Evolutionary conservation across 2,113 vertebrate species (phyloP).

Genomic region (Geococcyx californianus): DNA sequence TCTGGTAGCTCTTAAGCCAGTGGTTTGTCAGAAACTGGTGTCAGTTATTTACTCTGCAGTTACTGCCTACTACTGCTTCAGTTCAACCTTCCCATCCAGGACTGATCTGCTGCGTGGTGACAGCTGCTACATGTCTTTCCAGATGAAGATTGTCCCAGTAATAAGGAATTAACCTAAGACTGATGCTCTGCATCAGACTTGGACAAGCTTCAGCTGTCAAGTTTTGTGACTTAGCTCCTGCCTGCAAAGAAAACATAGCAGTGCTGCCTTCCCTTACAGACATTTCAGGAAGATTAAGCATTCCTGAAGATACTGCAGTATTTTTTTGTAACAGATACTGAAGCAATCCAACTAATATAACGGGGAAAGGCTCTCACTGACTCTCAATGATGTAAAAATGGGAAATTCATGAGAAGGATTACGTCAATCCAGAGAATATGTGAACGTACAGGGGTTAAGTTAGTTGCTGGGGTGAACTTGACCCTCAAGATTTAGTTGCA

Average conservation of each 20-base stretch:
- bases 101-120: neutral
- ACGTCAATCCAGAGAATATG: neutral
- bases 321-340: neutral
- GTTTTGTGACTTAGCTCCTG: neutral
- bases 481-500: neutral
- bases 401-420: neutral
- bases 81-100: neutral
- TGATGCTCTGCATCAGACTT: neutral
- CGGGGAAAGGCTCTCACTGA: neutral
- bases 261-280: neutral
- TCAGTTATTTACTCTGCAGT: neutral
- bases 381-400: neutral
- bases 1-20: neutral
- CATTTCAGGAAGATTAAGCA: neutral
- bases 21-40: neutral
- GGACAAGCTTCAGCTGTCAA: neutral
- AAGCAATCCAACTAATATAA: neutral
- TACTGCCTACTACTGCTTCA: neutral
- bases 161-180: neutral
- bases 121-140: neutral
- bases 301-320: neutral
- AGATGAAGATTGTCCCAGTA: neutral
- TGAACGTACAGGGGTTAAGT: neutral
- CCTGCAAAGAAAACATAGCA: neutral
- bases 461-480: neutral